Evolutionary conservation across 2,888 invertebrate genomes (phyloP), one percentile per base, ranked within the genome.

Genomic region (Lypha dubia): DNA sequence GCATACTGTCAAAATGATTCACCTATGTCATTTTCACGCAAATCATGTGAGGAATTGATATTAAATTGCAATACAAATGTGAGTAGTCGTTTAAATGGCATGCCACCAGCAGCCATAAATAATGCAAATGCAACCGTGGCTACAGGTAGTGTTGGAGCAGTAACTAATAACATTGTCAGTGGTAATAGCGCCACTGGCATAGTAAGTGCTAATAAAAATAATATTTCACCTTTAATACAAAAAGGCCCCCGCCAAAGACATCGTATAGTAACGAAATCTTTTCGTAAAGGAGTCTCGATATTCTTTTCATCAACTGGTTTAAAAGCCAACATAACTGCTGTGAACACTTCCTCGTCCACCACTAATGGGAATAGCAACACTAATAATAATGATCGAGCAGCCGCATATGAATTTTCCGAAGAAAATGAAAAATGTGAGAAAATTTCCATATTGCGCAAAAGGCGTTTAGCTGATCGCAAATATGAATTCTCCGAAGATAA

Each of bases 401-500:
- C 90, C 79, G 95, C 96, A 0, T 97, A 97, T 90, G 97, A 97
- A 90, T 97, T 97, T 89, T 96, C 95, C 0, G 97, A 97, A 88
- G 97, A 97, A 87, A 94, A 95, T 7, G 96, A 96, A 87, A 96
- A 96, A 86, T 96, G 96, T 89, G 97, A 97, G 90, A 97, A 97
- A 89, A 94, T 97, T n/a, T 96, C 96, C 88, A 95, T 95, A 89
- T 97, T 96, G 89, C 94, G 97, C 8, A 96, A 97, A 90, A 94
- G 97, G 73, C 94, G 97, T 8, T 92, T 97, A 70, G 98, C 98
- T 0, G 97, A 98, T 89, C 98, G 98, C 91, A 97, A 97, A 90
- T 98, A 98, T 90, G 97, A 97, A 89, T 97, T 98, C 89, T 96
- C 96, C 0, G 97, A 97, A 88, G 97, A 97, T 83, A 94, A 94